These are phyloP conservation scores for Ophion ellenae DNA, from an alignment of 2,888 invertebrate species.

Conservation along the genomic window DNA sequence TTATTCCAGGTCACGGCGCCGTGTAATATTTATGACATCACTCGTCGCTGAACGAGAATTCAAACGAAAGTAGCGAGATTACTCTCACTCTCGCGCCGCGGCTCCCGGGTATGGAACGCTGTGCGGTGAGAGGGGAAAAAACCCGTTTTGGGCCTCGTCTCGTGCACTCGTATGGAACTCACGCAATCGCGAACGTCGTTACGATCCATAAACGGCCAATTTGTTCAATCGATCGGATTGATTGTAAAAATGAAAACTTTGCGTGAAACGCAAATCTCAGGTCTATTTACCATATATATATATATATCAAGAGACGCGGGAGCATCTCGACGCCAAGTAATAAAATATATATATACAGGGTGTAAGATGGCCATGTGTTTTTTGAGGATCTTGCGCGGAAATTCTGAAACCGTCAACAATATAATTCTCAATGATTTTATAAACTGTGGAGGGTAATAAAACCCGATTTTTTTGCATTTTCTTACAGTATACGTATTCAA, in stretches of 20 bases:
- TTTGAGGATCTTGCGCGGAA: no score
- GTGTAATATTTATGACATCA: conserved; percentile 81
- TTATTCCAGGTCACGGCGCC: conserved; percentile 78
- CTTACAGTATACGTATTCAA: no score
- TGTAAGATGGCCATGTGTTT: no score
- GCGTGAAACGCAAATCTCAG: background rate
- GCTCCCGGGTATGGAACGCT: conserved; percentile 67
- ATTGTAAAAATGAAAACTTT: background rate
- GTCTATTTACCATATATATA: no score
- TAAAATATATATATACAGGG: no score
- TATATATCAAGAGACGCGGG: no score
- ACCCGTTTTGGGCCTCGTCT: conserved; percentile 55
- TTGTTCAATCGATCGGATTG: conserved; percentile 27
- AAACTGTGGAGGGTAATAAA: background rate
- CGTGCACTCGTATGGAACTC: conserved; percentile 11
- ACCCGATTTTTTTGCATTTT: no score
- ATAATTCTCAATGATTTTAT: no score
- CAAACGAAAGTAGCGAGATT: conserved; percentile 81
- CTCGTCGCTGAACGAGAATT: conserved; percentile 74
- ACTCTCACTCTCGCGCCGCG: conserved; percentile 79
- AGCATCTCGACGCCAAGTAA: no score
- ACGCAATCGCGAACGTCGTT: conserved; percentile 20
- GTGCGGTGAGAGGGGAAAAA: conserved; percentile 13
- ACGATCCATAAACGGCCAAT: conserved; percentile 42
- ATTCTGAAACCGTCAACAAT: no score